Evolutionary conservation across 37 sponge, comb jelly and placozoan species (phyloP), one percentile per base, ranked within the genome.

Genomic region (Beroe forskalii): DNA sequence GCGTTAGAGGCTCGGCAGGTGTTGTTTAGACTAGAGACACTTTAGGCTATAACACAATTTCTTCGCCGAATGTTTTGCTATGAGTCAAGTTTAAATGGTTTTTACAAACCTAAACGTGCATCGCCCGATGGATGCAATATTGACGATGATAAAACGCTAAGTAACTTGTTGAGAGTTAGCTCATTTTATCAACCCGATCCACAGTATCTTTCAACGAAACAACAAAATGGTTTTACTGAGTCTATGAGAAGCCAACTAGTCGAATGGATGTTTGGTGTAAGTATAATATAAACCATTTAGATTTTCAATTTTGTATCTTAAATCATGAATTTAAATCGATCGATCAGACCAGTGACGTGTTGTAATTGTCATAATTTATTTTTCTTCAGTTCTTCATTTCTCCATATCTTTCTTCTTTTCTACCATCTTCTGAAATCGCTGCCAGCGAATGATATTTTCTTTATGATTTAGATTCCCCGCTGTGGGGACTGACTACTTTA

Each of bases 71-170:
- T 80, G 86, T 80, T 80, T 80, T 80, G 86, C 55, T 80, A 80
- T 80, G 86, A 80, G 40, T 44, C 86, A 38, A 80, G 86, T 69
- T 69, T 69, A 36, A 69, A 69, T 44, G 86, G 86, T 41, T 80
- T n/a, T 20, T 80, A 80, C 35, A 37, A 80, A 80, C 86, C 86
- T 44, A 32, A 37, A 44, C 86, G 55, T 44, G 86, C 86, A 80
- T 80, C 86, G 3, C 86, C 86, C 55, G 86, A 80, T 80, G 86
- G 86, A 44, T 41, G 44, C 86, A 80, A 80, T 80, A 41, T 80
- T 41, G 55, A 80, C 35, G 86, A 80, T 37, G 86, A 80, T 80
- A 80, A 43, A 30, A 80, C 86, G 28, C 27, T 80, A 80, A n/a
- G n/a, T 20, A 80, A 80, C 55, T 44, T 80, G 86, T 44, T 80